phyloP scores from a whole-genome alignment of 2,113 vertebrate species.

The Oplegnathus fasciatus region DNA sequence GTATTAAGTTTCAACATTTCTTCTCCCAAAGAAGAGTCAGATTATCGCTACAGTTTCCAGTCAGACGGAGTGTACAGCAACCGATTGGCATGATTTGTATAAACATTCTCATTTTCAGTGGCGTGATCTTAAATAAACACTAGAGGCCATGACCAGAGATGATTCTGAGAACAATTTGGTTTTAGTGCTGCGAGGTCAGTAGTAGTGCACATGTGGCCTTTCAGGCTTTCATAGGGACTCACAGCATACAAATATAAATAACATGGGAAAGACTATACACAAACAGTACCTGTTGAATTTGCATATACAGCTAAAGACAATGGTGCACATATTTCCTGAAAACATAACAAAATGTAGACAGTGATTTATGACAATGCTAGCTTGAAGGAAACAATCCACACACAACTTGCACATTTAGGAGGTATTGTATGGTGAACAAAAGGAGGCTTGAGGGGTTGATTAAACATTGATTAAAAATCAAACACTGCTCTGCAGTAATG shows the following conservation, averaged over 20 bases:
- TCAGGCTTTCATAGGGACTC: conserved; percentile 59
- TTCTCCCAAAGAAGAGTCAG: conserved; percentile 27
- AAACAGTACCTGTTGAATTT: conserved; percentile 75
- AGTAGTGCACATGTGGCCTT: conserved; percentile 73
- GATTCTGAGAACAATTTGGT: conserved; percentile 66
- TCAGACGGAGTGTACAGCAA: conserved; percentile 6
- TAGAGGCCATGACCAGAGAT: conserved; percentile 15
- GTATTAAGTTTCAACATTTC: conserved; percentile 53
- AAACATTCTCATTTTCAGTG: conserved; percentile 63
- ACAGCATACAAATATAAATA: conserved; percentile 56
- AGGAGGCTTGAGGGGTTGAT: conserved; percentile 46
- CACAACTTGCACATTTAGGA: conserved; percentile 72
- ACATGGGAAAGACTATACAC: conserved; percentile 41
- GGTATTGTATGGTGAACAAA: conserved; percentile 57
- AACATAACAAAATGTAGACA: conserved; percentile 42
- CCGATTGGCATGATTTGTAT: conserved; percentile 38
- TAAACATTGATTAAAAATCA: conserved; percentile 38
- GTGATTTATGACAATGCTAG: conserved; percentile 45
- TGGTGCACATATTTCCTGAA: conserved; percentile 64
- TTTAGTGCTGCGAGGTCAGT: conserved; percentile 68
- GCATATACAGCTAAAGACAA: conserved; percentile 51
- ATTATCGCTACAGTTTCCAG: conserved; percentile 32
- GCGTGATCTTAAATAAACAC: conserved; percentile 44
- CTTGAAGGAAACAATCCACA: conserved; percentile 50
- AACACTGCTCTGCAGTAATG: conserved; percentile 25